phyloP scores from a whole-genome alignment of 1,140 invertebrate genomes.

The Trichonephila clavipes region DNA sequence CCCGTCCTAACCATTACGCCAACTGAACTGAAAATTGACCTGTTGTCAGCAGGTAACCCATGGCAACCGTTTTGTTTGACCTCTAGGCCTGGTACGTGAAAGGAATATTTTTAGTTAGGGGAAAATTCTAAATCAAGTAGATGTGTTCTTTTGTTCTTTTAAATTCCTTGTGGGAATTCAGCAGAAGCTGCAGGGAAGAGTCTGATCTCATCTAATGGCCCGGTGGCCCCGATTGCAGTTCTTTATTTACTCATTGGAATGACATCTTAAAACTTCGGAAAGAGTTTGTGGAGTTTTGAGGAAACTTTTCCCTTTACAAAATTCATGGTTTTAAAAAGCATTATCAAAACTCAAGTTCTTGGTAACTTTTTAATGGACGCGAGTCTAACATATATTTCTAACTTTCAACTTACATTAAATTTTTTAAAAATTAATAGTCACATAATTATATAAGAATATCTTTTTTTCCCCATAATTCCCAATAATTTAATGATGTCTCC shows the following conservation, averaged over 20 bases:
- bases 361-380: too few species aligned
- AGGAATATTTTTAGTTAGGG: conserved; percentile 20
- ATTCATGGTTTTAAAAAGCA: too few species aligned
- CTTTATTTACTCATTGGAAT: neutral
- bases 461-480: too few species aligned
- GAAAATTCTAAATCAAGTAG: conserved; percentile 13
- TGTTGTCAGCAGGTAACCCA: conserved; percentile 42
- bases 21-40: conserved; percentile 29
- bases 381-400: too few species aligned
- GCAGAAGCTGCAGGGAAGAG: neutral
- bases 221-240: neutral
- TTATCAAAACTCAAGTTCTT: too few species aligned
- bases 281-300: too few species aligned
- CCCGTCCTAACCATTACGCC: neutral
- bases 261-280: too few species aligned
- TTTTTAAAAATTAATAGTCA: too few species aligned
- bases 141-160: neutral
- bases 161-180: neutral
- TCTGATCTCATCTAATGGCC: neutral
- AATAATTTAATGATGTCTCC: too few species aligned
- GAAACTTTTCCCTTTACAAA: too few species aligned
- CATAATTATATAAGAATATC: too few species aligned
- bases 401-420: too few species aligned
- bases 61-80: conserved; percentile 51
- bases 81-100: neutral